Base-by-base conservation (phyloP, 2,888 invertebrate species). In the Acrobasis suavella region DNA sequence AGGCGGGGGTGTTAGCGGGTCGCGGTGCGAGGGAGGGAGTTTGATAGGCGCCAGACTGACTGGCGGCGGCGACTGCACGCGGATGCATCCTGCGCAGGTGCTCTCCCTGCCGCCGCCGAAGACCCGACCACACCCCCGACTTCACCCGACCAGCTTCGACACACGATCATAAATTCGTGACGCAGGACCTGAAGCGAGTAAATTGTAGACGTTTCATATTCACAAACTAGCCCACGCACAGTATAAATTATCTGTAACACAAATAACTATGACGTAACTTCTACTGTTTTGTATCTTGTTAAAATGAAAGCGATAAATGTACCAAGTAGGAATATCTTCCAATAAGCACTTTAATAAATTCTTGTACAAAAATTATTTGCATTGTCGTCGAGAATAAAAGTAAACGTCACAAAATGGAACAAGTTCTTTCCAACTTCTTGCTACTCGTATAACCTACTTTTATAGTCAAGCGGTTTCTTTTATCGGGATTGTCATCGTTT, bases 61-160 rank as follows among this genome's bases (percentile, higher is more conserved):
- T 90, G 90, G 90, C 86, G 79, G 64, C 66, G 74, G 64, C 66
- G 74, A 69, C 73, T 83, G 83, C 83, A 81, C 75, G 73, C 76
- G 79, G 74, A 73, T 86, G 84, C 85, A 89, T 83, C 89, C 83
- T 76, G 84, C 85, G 87, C 91, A 90, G 90, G 89, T 90, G 87
- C 83, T 80, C 70, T 62, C 64, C 73, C 58, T 66, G 65, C 64
- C 68, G 65, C 65, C 37, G 62, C 69, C 69, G 66, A 50, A 65
- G 65, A 67, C 67, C 69, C 64, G 66, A 66, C 64, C 69, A 70
- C 67, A 69, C 61, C 58, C 69, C 71, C 64, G 68, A 72, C 64
- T 71, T 71, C 49, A 38, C 38, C 60, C 50, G 46, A 49, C 62
- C 37, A 55, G 55, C 67, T 72, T 73, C 73, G 74, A 74, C 76